Evolutionary conservation across 2,888 invertebrate genomes (phyloP).

Genomic region (Drosophila histrio): DNA sequence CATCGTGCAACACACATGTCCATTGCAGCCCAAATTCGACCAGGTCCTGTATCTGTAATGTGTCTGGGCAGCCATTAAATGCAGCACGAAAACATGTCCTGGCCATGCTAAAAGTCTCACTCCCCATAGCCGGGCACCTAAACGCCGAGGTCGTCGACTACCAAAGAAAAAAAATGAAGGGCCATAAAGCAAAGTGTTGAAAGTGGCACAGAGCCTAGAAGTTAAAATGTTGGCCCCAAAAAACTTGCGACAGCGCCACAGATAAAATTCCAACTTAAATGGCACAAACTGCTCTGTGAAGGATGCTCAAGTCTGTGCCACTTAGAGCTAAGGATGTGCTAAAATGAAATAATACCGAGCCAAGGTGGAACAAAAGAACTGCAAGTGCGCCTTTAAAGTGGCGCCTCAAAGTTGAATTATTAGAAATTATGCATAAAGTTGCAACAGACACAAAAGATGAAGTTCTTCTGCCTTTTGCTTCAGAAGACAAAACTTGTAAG

Average conservation of each 20-base stretch:
- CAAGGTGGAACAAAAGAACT: slow-evolving; percentile 35
- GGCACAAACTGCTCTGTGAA: slow-evolving; percentile 35
- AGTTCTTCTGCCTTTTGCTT: slow-evolving; percentile 4
- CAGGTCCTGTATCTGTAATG: slow-evolving; percentile 37
- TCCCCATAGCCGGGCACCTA: background rate
- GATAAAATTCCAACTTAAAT: slow-evolving; percentile 58
- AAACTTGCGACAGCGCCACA: slow-evolving; percentile 51
- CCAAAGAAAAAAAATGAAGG: slow-evolving; percentile 9
- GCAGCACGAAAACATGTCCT: slow-evolving; percentile 51
- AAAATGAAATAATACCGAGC: slow-evolving; percentile 44
- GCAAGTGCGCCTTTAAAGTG: slow-evolving; percentile 24
- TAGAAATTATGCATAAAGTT: slow-evolving; percentile 55
- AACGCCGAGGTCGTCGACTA: slow-evolving; percentile 6
- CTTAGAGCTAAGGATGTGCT: slow-evolving; percentile 24
- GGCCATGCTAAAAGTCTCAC: slow-evolving; percentile 62
- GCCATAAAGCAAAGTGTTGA: slow-evolving; percentile 69
- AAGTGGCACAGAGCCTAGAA: slow-evolving; percentile 68
- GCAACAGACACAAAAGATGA: slow-evolving; percentile 22
- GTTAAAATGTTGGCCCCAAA: slow-evolving; percentile 47
- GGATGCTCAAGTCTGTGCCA: slow-evolving; percentile 25
- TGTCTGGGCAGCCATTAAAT: slow-evolving; percentile 64
- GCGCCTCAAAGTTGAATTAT: slow-evolving; percentile 42
- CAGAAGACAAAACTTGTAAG: slow-evolving; percentile 27
- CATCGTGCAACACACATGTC: slow-evolving; percentile 10
- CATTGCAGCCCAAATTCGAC: background rate